Percentiles rank a stretch among this genome's conserved stretches.
Conservation (phyloP, 2,113 vertebrate genomes). For the Gavia stellata region DNA sequence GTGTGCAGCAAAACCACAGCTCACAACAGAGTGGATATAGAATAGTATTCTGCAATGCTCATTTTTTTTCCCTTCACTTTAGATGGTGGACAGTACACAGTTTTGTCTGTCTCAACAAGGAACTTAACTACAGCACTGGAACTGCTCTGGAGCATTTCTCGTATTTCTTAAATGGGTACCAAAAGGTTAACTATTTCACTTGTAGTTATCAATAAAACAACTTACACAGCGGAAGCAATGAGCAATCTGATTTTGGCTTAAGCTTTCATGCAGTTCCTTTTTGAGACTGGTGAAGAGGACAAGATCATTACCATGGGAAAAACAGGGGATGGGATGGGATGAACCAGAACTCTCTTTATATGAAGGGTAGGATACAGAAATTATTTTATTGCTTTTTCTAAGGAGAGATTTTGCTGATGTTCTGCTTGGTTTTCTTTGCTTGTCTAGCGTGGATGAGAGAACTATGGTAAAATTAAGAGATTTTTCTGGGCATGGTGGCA, state of each 20-base stretch:
- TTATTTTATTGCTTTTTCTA: background rate
- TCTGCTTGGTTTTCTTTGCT: background rate
- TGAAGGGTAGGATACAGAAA: background rate
- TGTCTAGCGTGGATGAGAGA: background rate
- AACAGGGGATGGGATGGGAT: background rate
- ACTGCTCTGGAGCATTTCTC: background rate
- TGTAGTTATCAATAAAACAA: background rate
- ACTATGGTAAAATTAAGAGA: background rate
- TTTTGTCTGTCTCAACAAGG: background rate
- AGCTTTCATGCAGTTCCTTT: background rate
- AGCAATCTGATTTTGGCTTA: background rate
- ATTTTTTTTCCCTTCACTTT: background rate
- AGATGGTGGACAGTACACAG: no score
- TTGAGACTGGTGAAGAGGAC: background rate
- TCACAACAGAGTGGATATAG: rapidly evolving
- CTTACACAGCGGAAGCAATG: rapidly evolving
- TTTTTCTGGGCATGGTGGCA: background rate
- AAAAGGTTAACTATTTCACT: background rate
- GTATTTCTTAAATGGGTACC: background rate
- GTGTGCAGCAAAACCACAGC: background rate
- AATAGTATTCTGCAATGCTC: background rate
- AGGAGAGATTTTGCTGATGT: background rate
- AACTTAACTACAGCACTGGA: background rate
- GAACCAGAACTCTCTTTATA: background rate
- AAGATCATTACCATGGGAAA: background rate